phyloP scores from a whole-genome alignment of 2,888 invertebrate species.

The Oxystoma pomonae region DNA sequence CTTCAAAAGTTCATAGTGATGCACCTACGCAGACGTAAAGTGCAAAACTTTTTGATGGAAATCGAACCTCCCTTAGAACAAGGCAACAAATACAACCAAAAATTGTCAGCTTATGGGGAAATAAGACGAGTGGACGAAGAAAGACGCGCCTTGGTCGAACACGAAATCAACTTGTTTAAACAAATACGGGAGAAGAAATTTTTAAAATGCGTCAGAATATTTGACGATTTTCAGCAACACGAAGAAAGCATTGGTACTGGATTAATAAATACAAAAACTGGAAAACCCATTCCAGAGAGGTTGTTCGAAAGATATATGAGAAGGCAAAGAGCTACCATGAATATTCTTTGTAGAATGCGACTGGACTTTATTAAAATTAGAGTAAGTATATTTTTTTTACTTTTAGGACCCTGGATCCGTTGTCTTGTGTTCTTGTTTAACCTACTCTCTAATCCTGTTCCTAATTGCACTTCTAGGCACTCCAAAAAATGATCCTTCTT shows the following conservation, averaged over 20 bases:
- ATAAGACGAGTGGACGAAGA: constrained; percentile 21
- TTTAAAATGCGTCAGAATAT: constrained; percentile 24
- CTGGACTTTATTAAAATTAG: constrained; percentile 37
- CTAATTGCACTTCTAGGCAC: too few relatives aligned
- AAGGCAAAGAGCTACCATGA: constrained; percentile 33
- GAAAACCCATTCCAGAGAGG: constrained; percentile 39
- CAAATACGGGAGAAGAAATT: constrained; percentile 28
- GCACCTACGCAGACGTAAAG: constrained; percentile 39
- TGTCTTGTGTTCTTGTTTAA: too few relatives aligned
- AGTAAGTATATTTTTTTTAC: too few relatives aligned
- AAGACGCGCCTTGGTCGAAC: constrained; percentile 27
- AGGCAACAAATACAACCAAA: constrained; percentile 14
- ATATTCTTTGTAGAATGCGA: constrained; percentile 35
- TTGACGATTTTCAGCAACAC: constrained; percentile 30
- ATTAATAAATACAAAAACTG: constrained; percentile 40
- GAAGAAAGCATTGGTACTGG: constrained; percentile 39
- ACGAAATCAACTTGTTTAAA: constrained; percentile 32
- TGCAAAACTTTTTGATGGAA: neutral
- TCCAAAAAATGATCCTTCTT: too few relatives aligned
- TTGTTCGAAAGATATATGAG: constrained; percentile 34
- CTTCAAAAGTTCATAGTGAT: constrained; percentile 39
- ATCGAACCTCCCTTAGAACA: constrained; percentile 1
- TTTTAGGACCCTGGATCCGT: too few relatives aligned
- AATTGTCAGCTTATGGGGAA: constrained; percentile 31
- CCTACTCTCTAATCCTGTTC: too few relatives aligned